These are phyloP conservation scores for Leucania comma DNA, from an alignment of 2,888 invertebrate species.

Conservation along the genomic window DNA sequence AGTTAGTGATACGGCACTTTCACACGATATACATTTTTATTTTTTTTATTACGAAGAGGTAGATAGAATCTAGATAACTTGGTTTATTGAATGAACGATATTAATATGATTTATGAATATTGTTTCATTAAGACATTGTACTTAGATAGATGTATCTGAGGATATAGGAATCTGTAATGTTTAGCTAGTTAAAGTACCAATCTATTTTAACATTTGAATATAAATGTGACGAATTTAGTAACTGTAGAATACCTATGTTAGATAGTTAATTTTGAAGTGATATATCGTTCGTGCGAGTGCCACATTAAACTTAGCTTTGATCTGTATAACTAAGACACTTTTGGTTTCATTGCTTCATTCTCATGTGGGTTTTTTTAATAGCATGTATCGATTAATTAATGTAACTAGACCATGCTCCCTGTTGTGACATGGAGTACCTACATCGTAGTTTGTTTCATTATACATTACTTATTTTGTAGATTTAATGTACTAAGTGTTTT, in stretches of 20 bases:
- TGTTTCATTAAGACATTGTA: not conserved
- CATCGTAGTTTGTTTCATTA: slow-evolving; percentile 45
- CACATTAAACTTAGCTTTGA: slow-evolving; percentile 70
- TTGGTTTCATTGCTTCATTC: slow-evolving; percentile 82
- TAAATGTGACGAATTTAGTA: not conserved
- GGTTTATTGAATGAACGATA: not conserved
- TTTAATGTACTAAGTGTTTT: slow-evolving; percentile 48
- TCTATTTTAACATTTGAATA: not conserved
- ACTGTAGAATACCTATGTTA: too few relatives aligned
- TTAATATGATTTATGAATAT: not conserved
- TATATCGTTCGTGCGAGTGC: slow-evolving; percentile 66
- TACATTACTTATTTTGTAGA: slow-evolving; percentile 32
- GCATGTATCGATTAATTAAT: slow-evolving; percentile 79
- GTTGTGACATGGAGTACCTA: slow-evolving; percentile 55
- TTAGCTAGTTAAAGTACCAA: not conserved
- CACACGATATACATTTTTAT: slow-evolving; percentile 40
- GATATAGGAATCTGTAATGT: not conserved
- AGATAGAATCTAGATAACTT: not conserved
- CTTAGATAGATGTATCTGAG: not conserved
- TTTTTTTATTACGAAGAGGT: slow-evolving; percentile 27
- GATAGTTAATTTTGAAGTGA: slow-evolving; percentile 43
- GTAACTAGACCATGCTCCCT: slow-evolving; percentile 76
- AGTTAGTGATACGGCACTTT: slow-evolving; percentile 64
- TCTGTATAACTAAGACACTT: slow-evolving; percentile 71
- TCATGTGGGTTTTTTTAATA: slow-evolving; percentile 91